phyloP scores from a whole-genome alignment of 1,140 invertebrate genomes.

The Coelopa frigida region DNA sequence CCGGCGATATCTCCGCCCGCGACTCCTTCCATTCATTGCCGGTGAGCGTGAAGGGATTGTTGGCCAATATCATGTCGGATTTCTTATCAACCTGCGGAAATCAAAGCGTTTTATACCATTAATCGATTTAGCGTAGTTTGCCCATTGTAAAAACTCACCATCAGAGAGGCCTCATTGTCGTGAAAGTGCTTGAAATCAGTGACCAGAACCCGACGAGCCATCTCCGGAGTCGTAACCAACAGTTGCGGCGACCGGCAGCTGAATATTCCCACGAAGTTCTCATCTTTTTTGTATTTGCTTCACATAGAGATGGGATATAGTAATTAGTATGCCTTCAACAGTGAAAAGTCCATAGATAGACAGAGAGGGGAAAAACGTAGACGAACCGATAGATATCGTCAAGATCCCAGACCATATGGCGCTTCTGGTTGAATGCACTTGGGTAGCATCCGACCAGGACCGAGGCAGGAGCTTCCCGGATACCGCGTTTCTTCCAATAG shows the following conservation, averaged over 20 bases:
- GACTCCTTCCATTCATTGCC: constrained; percentile 53
- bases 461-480: constrained; percentile 31
- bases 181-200: constrained; percentile 47
- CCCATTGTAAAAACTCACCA: constrained; percentile 11
- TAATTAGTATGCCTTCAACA: background rate
- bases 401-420: constrained; percentile 23
- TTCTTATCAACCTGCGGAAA: constrained; percentile 33
- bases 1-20: constrained; percentile 49
- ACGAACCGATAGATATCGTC: constrained; percentile 28
- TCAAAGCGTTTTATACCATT: background rate
- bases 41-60: constrained; percentile 45
- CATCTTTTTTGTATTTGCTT: constrained; percentile 25
- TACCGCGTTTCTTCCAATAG: constrained; percentile 36
- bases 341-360: background rate
- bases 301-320: background rate
- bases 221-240: constrained; percentile 46
- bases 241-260: constrained; percentile 31
- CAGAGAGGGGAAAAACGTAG: background rate
- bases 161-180: constrained; percentile 28
- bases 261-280: constrained; percentile 35
- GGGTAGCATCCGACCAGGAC: constrained; percentile 34
- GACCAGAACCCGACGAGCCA: constrained; percentile 48
- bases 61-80: constrained; percentile 44
- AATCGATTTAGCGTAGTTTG: background rate
- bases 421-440: constrained; percentile 22